Percentiles rank a stretch among this genome's conserved stretches.
Conservation (phyloP, 2,113 vertebrate species). For the Rhinogobius similis region DNA sequence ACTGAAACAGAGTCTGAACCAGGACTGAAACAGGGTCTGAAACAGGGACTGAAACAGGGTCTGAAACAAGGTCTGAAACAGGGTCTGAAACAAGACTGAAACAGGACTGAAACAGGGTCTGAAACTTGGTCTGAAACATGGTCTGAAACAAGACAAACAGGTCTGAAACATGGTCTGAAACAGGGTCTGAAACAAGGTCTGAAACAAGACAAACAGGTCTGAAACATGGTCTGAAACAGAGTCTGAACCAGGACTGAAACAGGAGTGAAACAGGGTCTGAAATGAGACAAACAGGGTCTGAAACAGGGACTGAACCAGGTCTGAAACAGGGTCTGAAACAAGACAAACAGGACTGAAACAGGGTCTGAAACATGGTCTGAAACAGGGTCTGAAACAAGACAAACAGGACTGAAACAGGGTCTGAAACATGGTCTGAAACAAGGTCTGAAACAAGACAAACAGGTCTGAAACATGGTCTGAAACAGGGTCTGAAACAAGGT, state of each 20-base stretch:
- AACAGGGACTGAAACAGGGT: slow-evolving; percentile 37
- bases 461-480: slow-evolving; percentile 42
- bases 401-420: slow-evolving; percentile 38
- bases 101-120: slow-evolving; percentile 70
- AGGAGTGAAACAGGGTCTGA: slow-evolving; percentile 3
- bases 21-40: slow-evolving; percentile 8
- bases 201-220: slow-evolving; percentile 15
- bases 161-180: slow-evolving; percentile 31
- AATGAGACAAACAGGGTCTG: slow-evolving; percentile 48
- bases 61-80: neutral
- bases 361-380: neutral
- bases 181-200: neutral
- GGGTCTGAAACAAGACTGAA: slow-evolving; percentile 22
- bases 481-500: neutral
- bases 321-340: slow-evolving; percentile 12
- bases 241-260: neutral
- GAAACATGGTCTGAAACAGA: slow-evolving; percentile 38
- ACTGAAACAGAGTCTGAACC: slow-evolving; percentile 64
- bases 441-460: slow-evolving; percentile 15
- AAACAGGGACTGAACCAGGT: neutral
- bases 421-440: neutral
- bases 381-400: no score
- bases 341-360: slow-evolving; percentile 79
- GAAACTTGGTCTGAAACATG: slow-evolving; percentile 14
- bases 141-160: no score